These are phyloP conservation scores for Rhineura floridana DNA, from an alignment of 2,113 vertebrate species.

Conservation along the genomic window DNA sequence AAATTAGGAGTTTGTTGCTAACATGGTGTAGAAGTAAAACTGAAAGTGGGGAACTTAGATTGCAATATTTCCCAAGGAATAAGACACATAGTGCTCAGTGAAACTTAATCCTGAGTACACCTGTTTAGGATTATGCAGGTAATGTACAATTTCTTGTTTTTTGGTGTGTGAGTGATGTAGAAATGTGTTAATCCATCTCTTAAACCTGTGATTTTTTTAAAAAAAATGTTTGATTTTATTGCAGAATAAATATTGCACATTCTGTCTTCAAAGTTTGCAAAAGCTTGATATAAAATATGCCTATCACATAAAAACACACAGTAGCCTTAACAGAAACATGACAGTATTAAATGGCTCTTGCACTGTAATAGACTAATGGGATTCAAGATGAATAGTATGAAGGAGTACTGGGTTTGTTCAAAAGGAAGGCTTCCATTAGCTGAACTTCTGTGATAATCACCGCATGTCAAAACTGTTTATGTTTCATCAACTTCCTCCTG, in stretches of 20 bases:
- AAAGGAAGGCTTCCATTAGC: accelerated
- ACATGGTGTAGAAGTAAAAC: too few species aligned
- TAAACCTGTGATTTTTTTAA: neutral
- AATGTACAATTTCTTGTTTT: neutral
- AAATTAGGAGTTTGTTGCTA: too few species aligned
- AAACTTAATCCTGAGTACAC: too few species aligned
- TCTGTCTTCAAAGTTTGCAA: neutral
- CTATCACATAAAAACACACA: neutral
- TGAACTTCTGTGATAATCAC: neutral
- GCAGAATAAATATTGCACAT: neutral
- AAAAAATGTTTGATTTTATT: constrained; percentile 7
- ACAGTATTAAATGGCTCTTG: neutral
- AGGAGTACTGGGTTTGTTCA: accelerated
- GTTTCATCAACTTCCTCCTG: neutral
- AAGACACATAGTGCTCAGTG: too few species aligned
- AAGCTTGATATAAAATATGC: neutral
- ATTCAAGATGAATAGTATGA: neutral
- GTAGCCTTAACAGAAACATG: neutral
- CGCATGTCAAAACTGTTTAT: accelerated
- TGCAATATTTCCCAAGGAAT: too few species aligned
- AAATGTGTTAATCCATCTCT: neutral
- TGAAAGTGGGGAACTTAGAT: too few species aligned
- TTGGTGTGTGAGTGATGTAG: neutral
- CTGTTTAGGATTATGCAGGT: neutral
- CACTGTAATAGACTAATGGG: accelerated